Conservation (phyloP, 2,888 invertebrate species). For the Caprella mutica region DNA sequence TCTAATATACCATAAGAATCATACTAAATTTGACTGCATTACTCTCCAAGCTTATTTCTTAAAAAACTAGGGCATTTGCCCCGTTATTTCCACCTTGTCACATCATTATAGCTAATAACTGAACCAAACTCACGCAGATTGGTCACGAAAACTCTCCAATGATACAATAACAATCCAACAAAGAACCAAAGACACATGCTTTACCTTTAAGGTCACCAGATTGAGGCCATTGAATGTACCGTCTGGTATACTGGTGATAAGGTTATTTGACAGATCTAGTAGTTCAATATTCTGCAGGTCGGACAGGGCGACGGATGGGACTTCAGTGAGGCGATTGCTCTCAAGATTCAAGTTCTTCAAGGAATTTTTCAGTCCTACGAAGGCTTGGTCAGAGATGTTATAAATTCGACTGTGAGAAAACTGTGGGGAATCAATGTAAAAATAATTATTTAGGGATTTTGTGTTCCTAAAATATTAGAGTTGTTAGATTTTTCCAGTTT, state of each 20-base stretch:
- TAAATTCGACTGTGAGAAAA: constrained; percentile 68
- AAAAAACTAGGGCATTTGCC: too few species aligned
- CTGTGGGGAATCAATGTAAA: constrained; percentile 46
- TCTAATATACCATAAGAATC: too few species aligned
- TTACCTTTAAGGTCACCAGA: constrained; percentile 36
- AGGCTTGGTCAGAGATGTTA: constrained; percentile 57
- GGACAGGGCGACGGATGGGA: constrained; percentile 62
- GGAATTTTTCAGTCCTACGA: constrained; percentile 67
- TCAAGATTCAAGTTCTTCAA: constrained; percentile 68
- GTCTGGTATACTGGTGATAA: constrained; percentile 57
- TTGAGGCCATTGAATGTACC: constrained; percentile 60
- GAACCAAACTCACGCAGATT: too few species aligned
- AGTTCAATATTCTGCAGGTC: constrained; percentile 58
- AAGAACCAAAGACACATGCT: too few species aligned
- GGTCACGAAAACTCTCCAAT: not conserved
- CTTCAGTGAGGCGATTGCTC: constrained; percentile 57
- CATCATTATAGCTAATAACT: too few species aligned
- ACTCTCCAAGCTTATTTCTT: too few species aligned
- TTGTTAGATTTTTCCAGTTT: too few species aligned
- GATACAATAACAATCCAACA: not conserved
- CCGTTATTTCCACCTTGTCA: too few species aligned
- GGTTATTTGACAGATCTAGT: constrained; percentile 72
- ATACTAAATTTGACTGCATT: too few species aligned
- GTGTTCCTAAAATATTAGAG: too few species aligned
- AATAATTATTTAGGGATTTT: too few species aligned